Evolutionary conservation across 2,113 vertebrate species (phyloP), one percentile per base, ranked within the genome.

Genomic region (Heliornis fulica): DNA sequence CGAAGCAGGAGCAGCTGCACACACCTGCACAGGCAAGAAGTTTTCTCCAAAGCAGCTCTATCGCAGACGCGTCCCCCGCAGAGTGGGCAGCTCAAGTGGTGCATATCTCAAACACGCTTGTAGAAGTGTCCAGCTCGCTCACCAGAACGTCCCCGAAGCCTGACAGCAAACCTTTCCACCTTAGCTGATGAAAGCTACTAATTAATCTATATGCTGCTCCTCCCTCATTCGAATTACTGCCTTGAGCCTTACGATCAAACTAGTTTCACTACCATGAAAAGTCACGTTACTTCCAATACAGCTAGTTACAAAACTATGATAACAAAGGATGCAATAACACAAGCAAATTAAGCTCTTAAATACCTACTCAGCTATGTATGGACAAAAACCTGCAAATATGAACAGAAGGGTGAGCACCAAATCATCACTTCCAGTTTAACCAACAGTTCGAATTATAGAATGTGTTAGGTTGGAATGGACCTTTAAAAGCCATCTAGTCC

Each of bases 61-160:
- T 4, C 2, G 0, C n/a, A 9, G 50, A 15, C 6, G 1, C 4
- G 1, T 70, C 56, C 81, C 60, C 11, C 0, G 2, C 60, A 16
- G 19, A 45, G 43, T 1, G 0, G 29, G 51, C 0, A 1, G 60
- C 72, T 48, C 16, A 66, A 75, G 83, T 0, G 22, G 18, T 34
- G 13, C 83, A 85, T 72, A 38, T 7, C 63, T 54, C 70, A 60
- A 11, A 77, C 1, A 2, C 1, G 0, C 54, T 9, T 5, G 0
- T 2, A 16, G 29, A 51, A 92, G 45, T 0, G 4, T 51, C 75
- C 56, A 7, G 48, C 48, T 59, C 23, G 5, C 36, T 87, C 83
- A 28, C 68, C 56, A 51, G 2, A 38, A 10, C 0, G 54, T 26
- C 65, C 40, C 82, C 6, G 1, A 14, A 48, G 32, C 51, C 59